These are phyloP conservation scores for Lepidotrigona ventralis DNA, from an alignment of 1,140 invertebrate species.

Conservation along the genomic window DNA sequence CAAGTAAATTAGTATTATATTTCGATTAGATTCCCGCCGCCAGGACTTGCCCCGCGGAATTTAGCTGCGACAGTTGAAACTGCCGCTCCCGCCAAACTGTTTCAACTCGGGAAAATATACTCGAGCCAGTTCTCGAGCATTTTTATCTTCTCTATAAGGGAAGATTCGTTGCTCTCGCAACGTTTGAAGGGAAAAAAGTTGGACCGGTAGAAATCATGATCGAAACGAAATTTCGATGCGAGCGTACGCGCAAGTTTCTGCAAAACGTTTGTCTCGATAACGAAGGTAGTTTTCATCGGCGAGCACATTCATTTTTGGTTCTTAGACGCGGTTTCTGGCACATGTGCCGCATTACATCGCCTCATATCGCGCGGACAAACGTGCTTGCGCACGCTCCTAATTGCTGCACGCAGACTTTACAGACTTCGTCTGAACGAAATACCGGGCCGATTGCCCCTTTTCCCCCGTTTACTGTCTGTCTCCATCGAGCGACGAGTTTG, in stretches of 20 bases:
- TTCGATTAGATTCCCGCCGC: constrained; percentile 34
- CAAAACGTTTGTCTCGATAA: not conserved
- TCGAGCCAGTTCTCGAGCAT: too few relatives aligned
- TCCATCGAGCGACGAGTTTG: not conserved
- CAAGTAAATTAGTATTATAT: constrained; percentile 40
- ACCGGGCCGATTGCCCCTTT: not conserved
- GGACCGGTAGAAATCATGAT: not conserved
- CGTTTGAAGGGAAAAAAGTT: not conserved
- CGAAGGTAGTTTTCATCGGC: not conserved
- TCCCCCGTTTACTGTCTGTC: not conserved
- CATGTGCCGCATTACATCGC: constrained; percentile 1
- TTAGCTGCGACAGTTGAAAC: not conserved
- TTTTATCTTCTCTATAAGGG: too few relatives aligned
- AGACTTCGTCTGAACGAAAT: not conserved
- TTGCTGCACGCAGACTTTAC: constrained; percentile 8
- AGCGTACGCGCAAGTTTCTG: not conserved
- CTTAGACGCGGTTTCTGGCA: constrained; percentile 5
- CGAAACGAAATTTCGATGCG: not conserved
- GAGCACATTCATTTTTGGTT: not conserved
- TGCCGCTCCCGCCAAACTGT: too few relatives aligned
- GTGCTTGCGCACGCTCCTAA: not conserved
- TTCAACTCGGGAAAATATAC: too few relatives aligned
- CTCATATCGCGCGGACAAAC: constrained; percentile 9
- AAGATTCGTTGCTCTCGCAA: not conserved
- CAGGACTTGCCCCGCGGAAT: not conserved